phyloP scores from a whole-genome alignment of 2,113 vertebrate species.

The Mixornis gularis region DNA sequence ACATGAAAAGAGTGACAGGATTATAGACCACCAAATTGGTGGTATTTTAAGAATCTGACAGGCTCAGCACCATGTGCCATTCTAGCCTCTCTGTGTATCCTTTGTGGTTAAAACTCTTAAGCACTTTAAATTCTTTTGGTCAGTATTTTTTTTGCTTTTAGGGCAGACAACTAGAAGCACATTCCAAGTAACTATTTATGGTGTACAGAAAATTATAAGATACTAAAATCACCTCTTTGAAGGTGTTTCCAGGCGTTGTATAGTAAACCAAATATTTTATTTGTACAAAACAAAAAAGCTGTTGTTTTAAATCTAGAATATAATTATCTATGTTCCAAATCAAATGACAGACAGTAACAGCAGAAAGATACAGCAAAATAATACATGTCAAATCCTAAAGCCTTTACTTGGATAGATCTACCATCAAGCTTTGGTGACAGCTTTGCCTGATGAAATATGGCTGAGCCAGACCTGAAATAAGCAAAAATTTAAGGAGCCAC shows the following conservation, averaged over 20 bases:
- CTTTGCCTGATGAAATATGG: background rate
- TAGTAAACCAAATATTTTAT: conserved; percentile 49
- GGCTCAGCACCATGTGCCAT: conserved; percentile 62
- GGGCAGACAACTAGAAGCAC: conserved; percentile 47
- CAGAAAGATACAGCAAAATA: conserved; percentile 1
- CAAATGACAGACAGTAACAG: conserved; percentile 21
- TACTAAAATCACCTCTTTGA: conserved; percentile 63
- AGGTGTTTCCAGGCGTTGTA: conserved; percentile 52
- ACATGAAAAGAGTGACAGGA: conserved; percentile 61
- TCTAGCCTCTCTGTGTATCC: conserved; percentile 62
- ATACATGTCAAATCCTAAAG: background rate
- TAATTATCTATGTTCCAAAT: conserved; percentile 45
- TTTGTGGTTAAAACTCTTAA: conserved; percentile 67
- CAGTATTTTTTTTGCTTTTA: conserved; percentile 57
- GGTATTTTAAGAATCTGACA: conserved; percentile 70
- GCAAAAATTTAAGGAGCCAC: background rate
- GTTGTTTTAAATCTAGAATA: conserved; percentile 44
- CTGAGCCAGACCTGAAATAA: conserved; percentile 17
- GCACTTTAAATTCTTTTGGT: conserved; percentile 69
- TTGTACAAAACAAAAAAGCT: background rate
- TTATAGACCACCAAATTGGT: conserved; percentile 66
- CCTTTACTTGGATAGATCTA: conserved; percentile 1
- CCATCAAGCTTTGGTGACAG: background rate
- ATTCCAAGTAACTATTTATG: conserved; percentile 61
- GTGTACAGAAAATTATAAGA: conserved; percentile 55